Evolutionary conservation across 2,888 invertebrate species (phyloP).

Genomic region (Melinaea marsaeus): DNA sequence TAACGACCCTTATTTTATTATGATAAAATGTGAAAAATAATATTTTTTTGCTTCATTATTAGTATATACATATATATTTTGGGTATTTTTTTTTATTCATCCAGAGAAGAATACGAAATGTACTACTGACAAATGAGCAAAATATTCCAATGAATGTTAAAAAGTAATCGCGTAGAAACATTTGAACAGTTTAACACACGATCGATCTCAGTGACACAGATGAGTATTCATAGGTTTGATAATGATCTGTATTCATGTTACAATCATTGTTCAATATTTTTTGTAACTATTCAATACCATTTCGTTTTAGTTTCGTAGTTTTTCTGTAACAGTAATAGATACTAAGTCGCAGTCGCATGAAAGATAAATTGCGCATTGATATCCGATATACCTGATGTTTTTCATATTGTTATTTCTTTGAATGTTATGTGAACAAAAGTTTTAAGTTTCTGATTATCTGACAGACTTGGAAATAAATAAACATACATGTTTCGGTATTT

Average conservation of each 20-base stretch:
- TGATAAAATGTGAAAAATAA: no score
- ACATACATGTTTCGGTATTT: background rate
- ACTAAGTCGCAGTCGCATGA: constrained; percentile 63
- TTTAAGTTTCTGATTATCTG: constrained; percentile 54
- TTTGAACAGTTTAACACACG: constrained; percentile 55
- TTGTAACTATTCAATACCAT: constrained; percentile 63
- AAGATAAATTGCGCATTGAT: constrained; percentile 71
- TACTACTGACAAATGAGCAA: constrained; percentile 9
- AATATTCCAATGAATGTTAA: constrained; percentile 32
- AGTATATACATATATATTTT: background rate
- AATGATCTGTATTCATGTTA: constrained; percentile 73
- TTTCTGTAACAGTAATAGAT: constrained; percentile 61
- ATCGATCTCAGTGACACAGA: constrained; percentile 66
- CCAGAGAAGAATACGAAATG: constrained; percentile 9
- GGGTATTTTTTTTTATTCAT: background rate
- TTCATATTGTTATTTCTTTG: constrained; percentile 46
- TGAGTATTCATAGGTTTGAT: constrained; percentile 66
- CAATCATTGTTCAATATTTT: constrained; percentile 65
- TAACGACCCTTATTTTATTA: no score
- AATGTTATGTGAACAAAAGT: constrained; percentile 47
- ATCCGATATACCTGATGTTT: constrained; percentile 70
- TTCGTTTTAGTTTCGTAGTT: constrained; percentile 65
- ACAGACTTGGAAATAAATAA: constrained; percentile 23
- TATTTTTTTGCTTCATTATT: no score
- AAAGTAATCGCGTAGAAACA: constrained; percentile 61